Percentiles rank a stretch among this genome's conserved stretches.
These are phyloP conservation scores for Cynocephalus volans DNA, from an alignment of 2,113 vertebrate genomes.

Conservation along the genomic window DNA sequence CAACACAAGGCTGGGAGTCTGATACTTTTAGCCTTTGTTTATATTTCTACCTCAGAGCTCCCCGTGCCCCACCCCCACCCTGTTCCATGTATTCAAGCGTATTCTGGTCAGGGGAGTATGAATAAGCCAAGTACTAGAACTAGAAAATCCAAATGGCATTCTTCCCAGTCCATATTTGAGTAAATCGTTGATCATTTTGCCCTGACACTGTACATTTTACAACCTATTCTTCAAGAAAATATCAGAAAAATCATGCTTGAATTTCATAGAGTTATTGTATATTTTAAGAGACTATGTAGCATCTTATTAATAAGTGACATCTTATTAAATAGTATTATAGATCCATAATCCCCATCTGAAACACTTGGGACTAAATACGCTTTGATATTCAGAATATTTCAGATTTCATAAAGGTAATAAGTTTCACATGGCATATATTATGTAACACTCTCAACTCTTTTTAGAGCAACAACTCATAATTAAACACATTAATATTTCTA, in stretches of 20 bases:
- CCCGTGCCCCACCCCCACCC: neutral
- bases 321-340: neutral
- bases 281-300: neutral
- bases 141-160: neutral
- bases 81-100: neutral
- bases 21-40: neutral
- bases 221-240: neutral
- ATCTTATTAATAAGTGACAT: neutral
- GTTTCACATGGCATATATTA: neutral
- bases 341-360: constrained; percentile 17
- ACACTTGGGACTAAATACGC: neutral
- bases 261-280: constrained; percentile 32
- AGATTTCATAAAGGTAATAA: neutral
- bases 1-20: too few relatives aligned
- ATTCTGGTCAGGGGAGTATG: neutral
- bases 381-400: neutral
- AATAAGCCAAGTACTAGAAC: neutral
- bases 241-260: neutral
- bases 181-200: neutral
- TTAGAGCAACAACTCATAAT: neutral
- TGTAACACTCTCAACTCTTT: neutral
- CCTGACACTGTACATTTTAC: neutral
- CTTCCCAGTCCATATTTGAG: neutral
- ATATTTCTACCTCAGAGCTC: neutral
- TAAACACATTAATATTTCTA: neutral